Conservation (phyloP, 2,113 vertebrate species). For the Labeo catla region DNA sequence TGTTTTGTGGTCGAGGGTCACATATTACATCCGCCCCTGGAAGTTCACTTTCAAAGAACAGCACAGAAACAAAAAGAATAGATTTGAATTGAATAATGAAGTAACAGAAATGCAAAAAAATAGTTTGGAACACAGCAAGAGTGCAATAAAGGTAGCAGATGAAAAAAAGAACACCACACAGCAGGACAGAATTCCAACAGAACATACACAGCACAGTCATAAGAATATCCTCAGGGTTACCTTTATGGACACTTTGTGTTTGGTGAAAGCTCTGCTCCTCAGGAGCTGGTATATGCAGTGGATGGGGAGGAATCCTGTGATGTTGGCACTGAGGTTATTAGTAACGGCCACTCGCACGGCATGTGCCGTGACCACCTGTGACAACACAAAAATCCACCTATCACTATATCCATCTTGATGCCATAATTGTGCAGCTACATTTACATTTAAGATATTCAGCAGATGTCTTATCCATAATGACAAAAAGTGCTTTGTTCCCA, state of each 20-base stretch:
- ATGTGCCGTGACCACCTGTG: conserved; percentile 95
- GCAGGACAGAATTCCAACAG: not conserved
- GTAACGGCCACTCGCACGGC: conserved; percentile 96
- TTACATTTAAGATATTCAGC: not conserved
- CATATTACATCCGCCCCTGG: too few relatives aligned
- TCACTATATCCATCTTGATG: not conserved
- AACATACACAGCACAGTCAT: not conserved
- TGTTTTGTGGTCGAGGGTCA: too few relatives aligned
- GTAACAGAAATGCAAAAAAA: not conserved
- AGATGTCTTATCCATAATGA: conserved; percentile 12
- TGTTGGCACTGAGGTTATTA: conserved; percentile 93
- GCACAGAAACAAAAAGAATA: not conserved
- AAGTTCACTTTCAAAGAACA: too few relatives aligned
- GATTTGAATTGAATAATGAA: not conserved
- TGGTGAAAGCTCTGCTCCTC: conserved; percentile 95
- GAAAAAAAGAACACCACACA: not conserved
- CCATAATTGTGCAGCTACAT: not conserved
- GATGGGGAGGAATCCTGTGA: conserved; percentile 95
- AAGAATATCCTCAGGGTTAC: conserved; percentile 66
- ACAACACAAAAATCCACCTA: conserved; percentile 26
- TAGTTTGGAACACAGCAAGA: not conserved
- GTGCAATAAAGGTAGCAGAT: not conserved
- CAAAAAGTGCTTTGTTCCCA: not conserved
- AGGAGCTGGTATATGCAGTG: conserved; percentile 98
- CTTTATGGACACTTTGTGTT: conserved; percentile 99